Evolutionary conservation across 2,888 invertebrate genomes (phyloP).

Genomic region (Tetrapedia diversipes): DNA sequence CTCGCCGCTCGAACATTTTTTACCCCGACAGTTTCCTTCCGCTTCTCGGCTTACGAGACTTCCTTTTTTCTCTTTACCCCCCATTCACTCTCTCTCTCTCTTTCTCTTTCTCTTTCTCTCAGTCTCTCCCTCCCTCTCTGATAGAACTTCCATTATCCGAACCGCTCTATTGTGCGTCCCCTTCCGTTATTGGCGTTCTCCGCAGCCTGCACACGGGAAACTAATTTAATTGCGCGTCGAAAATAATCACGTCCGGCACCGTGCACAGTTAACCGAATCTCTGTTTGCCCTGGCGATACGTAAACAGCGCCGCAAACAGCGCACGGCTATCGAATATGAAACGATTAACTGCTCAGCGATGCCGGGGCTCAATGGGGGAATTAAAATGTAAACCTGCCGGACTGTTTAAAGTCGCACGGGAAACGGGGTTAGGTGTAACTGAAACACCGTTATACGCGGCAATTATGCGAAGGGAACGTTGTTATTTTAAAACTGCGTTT

Average conservation of each 20-base stretch:
- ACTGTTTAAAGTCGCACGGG: too few species aligned
- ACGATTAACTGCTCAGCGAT: not conserved
- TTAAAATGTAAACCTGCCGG: too few species aligned
- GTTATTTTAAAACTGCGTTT: not conserved
- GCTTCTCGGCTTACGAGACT: not conserved
- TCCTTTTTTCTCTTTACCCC: too few species aligned
- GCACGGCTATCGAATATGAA: not conserved
- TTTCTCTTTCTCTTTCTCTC: not conserved
- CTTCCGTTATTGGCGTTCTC: slow-evolving; percentile 19
- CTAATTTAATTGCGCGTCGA: slow-evolving; percentile 4
- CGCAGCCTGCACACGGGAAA: too few species aligned
- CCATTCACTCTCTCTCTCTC: too few species aligned
- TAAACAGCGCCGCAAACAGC: not conserved
- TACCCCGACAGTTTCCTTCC: slow-evolving; percentile 17
- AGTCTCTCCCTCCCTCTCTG: too few species aligned
- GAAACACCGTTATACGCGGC: too few species aligned
- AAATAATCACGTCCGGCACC: not conserved
- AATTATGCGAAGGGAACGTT: too few species aligned
- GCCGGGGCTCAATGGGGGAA: too few species aligned
- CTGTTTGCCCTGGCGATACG: not conserved
- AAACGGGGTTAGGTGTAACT: too few species aligned
- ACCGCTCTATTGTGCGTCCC: slow-evolving; percentile 7
- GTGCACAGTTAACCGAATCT: not conserved
- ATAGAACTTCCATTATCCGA: slow-evolving; percentile 23
- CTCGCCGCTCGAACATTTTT: not conserved